A percentile compares a stretch with the other conserved stretches of the same genome.
Conservation (phyloP, 64 coral and sea anemone genomes). For the Actinia tenebrosa region DNA sequence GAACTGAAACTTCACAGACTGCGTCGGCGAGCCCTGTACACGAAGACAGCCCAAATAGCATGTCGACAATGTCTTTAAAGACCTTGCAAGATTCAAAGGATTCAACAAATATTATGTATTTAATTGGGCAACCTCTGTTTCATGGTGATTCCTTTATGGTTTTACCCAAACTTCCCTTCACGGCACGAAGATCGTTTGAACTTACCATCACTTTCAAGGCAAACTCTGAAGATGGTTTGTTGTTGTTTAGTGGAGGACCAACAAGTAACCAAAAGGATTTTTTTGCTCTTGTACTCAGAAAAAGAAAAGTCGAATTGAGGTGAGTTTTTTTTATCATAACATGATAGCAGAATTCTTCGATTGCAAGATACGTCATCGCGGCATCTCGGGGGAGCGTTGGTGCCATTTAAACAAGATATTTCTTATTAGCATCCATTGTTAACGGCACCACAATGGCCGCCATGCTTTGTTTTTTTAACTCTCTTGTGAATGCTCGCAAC, state of each 20-base stretch:
- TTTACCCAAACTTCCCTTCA: neutral
- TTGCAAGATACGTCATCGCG: too few species aligned
- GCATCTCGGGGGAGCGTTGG: too few species aligned
- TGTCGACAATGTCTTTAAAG: neutral
- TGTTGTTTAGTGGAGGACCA: neutral
- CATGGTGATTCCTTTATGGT: conserved; percentile 7
- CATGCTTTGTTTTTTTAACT: too few species aligned
- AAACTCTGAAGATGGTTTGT: conserved; percentile 9
- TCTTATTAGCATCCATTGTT: too few species aligned
- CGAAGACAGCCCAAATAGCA: neutral
- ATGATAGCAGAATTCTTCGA: too few species aligned
- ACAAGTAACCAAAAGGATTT: neutral
- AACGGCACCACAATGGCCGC: too few species aligned
- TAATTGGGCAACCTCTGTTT: conserved; percentile 1
- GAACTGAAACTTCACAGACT: neutral
- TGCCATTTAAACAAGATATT: too few species aligned
- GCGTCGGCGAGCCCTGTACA: neutral
- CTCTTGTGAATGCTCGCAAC: too few species aligned
- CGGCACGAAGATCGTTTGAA: conserved; percentile 14
- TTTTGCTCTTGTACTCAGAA: neutral
- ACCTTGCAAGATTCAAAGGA: neutral
- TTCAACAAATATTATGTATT: neutral
- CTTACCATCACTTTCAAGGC: conserved; percentile 7
- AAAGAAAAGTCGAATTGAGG: conserved; percentile 7
- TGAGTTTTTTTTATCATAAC: neutral